Evolutionary conservation across 1,140 invertebrate genomes (phyloP), one percentile per base, ranked within the genome.

Genomic region (Schmidtea mediterranea): DNA sequence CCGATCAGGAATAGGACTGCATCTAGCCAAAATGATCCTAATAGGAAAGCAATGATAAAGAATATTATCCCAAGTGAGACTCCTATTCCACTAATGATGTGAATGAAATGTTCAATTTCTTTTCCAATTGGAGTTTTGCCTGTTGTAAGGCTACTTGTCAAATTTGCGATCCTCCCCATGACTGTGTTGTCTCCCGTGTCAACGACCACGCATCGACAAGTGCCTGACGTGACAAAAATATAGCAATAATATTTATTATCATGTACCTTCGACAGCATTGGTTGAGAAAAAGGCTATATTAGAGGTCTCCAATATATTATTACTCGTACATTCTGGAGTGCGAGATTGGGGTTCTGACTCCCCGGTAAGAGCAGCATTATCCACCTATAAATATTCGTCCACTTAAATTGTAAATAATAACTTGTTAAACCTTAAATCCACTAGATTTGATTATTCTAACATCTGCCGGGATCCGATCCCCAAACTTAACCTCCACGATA

Each of bases 41-140:
- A 73, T 58, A 89, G 81, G 66, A 95, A 84, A 52, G 87, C 84
- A 60, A 92, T 90, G 38, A 94, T 57, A 72, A 95, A 97, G 74
- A 97, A 94, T 22, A 83, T 79, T 9, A 95, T 77, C 56, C 89
- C 89, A 46, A 95, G 75, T 70, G 94, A 92, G 24, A 97, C 84
- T 59, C 89, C 90, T 5, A 95, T 86, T 53, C 83, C 82, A 52
- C 89, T 95, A 63, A 98, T 95, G 55, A 97, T 71, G 62, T 95
- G 86, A 63, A 97, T 95, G 72, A 98, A 98, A 70, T 95, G 87
- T 58, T 82, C 80, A 59, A 95, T 95, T 72, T 95, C 87, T 69
- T 84, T 84, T 51, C 83, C 84, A 62, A 95, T 94, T 50, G 89
- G 87, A 0, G 89, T 95, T 62, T 92, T 81, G 43, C 84, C 83